These are phyloP conservation scores for Bryconaethiops microstoma DNA, from an alignment of 2,797 vertebrate species.

Conservation along the genomic window DNA sequence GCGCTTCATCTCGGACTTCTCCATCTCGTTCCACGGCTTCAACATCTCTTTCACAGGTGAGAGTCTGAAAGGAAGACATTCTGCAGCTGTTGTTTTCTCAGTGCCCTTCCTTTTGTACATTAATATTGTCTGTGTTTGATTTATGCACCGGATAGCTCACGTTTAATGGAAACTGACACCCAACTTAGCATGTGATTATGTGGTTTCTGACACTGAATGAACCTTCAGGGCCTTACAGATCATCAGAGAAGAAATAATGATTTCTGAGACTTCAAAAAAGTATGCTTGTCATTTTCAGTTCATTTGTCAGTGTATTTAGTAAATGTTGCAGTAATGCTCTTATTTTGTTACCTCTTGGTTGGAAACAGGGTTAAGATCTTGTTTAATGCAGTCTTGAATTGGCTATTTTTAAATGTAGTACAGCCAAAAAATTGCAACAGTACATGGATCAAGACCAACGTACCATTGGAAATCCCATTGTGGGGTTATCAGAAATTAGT, in stretches of 20 bases:
- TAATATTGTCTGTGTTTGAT: not conserved
- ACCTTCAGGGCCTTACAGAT: no score
- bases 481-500: no score
- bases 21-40: conserved; percentile 80
- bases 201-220: not conserved
- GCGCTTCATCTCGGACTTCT: conserved; percentile 84
- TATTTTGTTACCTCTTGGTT: no score
- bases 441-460: no score
- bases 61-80: not conserved
- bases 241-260: not conserved
- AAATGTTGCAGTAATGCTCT: no score
- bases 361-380: no score
- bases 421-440: no score
- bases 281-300: no score
- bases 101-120: not conserved
- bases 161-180: not conserved
- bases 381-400: no score
- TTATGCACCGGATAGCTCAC: not conserved
- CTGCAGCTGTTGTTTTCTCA: not conserved
- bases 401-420: no score
- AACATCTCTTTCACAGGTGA: conserved; percentile 79
- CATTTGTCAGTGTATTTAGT: no score
- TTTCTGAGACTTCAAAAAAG: not conserved
- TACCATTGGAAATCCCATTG: no score
- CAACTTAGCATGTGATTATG: not conserved